Conservation (phyloP, 2,113 vertebrate genomes). For the Pteruthius melanotis region DNA sequence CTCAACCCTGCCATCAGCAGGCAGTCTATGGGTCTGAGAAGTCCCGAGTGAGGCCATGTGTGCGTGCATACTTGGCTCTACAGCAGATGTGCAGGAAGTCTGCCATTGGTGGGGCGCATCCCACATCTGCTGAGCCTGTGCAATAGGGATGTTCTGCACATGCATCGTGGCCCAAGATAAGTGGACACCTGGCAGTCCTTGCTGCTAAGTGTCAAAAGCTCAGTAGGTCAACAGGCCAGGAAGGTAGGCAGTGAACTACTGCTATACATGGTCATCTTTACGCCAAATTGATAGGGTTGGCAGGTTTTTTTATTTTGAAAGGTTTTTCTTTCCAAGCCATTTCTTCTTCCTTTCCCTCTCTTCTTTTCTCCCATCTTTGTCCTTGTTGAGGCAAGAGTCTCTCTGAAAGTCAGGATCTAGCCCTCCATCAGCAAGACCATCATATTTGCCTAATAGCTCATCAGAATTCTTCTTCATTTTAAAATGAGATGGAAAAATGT, state of each 20-base stretch:
- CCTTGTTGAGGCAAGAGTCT: neutral
- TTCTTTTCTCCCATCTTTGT: neutral
- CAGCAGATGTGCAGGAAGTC: neutral
- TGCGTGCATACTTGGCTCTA: neutral
- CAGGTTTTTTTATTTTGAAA: neutral
- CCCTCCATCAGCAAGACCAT: neutral
- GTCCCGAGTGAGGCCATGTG: neutral
- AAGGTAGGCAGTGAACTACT: neutral
- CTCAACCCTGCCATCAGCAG: neutral
- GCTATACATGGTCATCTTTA: neutral
- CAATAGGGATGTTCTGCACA: neutral
- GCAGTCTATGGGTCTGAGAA: neutral
- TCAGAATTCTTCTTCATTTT: neutral
- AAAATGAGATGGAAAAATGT: neutral
- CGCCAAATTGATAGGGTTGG: neutral
- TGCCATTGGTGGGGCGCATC: fast-evolving
- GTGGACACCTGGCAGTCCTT: neutral
- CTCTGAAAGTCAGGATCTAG: neutral
- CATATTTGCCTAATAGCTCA: neutral
- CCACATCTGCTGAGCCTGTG: neutral
- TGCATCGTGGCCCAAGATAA: neutral
- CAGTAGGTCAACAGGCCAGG: neutral
- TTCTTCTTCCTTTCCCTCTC: neutral
- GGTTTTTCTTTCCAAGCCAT: neutral
- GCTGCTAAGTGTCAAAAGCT: neutral